Base-by-base conservation (phyloP, 1,140 invertebrate genomes). In the Drosophila nasuta region DNA sequence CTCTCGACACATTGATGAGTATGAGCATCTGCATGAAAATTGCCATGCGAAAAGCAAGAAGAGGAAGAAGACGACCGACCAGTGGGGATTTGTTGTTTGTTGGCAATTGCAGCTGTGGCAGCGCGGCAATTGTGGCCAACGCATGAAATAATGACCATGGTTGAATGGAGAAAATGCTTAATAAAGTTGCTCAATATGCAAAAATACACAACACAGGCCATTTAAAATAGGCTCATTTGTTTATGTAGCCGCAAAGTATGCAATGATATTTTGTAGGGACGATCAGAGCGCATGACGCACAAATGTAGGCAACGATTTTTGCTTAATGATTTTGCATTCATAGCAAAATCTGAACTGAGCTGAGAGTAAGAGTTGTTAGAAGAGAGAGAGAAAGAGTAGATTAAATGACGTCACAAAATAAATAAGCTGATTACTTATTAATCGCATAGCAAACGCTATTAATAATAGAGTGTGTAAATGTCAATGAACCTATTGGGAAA, bases 181-280 rank as follows among this genome's bases (percentile, higher is more conserved):
- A 78, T 74, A 75, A 77, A 74, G 54, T 70, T 69, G 60, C 17
- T 59, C 65, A 58, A 52, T 51, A 43, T 25, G 20, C 48, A 11
- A 35, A 43, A 58, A 6, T 43, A 63, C 38, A 35, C 35, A 38
- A 0, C 35, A 45, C 11, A 57, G 45, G 0, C 33, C 65, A 71
- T 51, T 49, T 62, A 66, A 80, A 25, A 80, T 69, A 70, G 43
- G 35, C 45, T 11, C 48, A 30, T 45, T 20, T 38, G 59, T 38
- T 43, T 13, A 43, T 13, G 30, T n/a, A 49, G 41, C 11, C 17
- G 46, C 20, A 49, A 57, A 51, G 8, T 13, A 46, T 62, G 48
- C 17, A 4, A n/a, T 5, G 20, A 1, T 49, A 58, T 15, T 62
- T 52, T 45, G n/a, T 25, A 43, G 41, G 11, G n/a, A 43, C n/a